Evolutionary conservation across 2,797 vertebrate species (phyloP), one percentile per base, ranked within the genome.

Genomic region (Iguana delicatissima): DNA sequence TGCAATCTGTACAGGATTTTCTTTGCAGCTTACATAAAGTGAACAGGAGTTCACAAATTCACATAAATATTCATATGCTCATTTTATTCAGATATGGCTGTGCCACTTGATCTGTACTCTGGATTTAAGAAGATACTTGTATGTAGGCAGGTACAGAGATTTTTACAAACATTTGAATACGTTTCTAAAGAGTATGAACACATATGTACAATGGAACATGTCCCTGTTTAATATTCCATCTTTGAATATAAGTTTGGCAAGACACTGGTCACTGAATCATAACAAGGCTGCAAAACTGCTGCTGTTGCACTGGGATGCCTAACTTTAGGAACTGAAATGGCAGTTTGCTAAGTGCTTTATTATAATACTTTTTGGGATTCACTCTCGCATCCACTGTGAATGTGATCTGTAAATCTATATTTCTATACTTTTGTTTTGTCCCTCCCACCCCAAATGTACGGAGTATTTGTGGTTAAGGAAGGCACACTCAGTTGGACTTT

Each of bases 391-490:
- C 52, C n/a, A 26, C 35, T 26, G 29, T 29, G n/a, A 32, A 81
- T 18, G 7, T 38, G 24, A 74, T 89, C 67, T 42, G 57, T 32
- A 94, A 86, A 89, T 4, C 1, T 2, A 2, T 52, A 4, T 14
- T 7, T 0, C 0, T 42, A 62, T 8, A 46, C 1, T 14, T 46
- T 12, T 0, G 1, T 55, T 5, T 2, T 82, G 80, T 1, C 89
- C 87, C 29, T 29, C 29, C 5, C 10, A 79, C 2, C 84, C 84
- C 42, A 74, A 8, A 1, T 2, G 8, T 85, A 64, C 26, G 55
- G 52, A 87, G 29, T 62, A 73, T 59, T 20, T 42, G n/a, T 62
- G 18, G 64, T 0, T 80, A 79, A 86, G 7, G 29, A 81, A 90
- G 35, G 18, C 18, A 50, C 4, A 26, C 50, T 80, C 26, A 0